These are phyloP conservation scores for Pseudococcus longispinus DNA, from an alignment of 2,888 invertebrate genomes.

Conservation along the genomic window DNA sequence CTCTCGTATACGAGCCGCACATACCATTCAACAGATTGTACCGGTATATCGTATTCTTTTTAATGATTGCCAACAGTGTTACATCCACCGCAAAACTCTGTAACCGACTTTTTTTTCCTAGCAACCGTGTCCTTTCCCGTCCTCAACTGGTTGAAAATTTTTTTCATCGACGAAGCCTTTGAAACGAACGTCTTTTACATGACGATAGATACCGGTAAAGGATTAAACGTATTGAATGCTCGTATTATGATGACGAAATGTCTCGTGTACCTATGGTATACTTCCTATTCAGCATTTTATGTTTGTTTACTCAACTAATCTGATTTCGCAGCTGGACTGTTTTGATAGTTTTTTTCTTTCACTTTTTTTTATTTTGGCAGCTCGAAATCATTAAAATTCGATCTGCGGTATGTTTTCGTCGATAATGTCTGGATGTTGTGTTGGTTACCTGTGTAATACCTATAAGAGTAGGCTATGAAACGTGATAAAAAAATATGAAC, in stretches of 20 bases:
- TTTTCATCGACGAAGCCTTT: neutral
- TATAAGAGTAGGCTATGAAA: neutral
- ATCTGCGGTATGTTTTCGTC: slow-evolving; percentile 4
- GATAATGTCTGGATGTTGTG: neutral
- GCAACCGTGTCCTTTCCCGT: too few relatives aligned
- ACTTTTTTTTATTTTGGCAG: neutral
- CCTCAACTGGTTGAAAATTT: slow-evolving; percentile 14
- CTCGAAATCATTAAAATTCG: slow-evolving; percentile 12
- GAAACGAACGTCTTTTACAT: slow-evolving; percentile 1
- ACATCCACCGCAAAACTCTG: slow-evolving; percentile 26
- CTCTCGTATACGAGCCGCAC: neutral
- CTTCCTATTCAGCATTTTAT: slow-evolving; percentile 18
- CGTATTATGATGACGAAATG: too few relatives aligned
- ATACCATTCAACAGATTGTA: slow-evolving; percentile 24
- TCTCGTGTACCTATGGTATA: neutral
- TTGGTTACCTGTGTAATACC: neutral
- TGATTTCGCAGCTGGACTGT: slow-evolving; percentile 32
- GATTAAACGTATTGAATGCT: neutral
- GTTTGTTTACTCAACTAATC: slow-evolving; percentile 37
- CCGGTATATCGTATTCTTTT: slow-evolving; percentile 15
- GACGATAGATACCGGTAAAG: slow-evolving; percentile 6
- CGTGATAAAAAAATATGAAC: slow-evolving; percentile 26
- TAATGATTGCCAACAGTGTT: slow-evolving; percentile 25
- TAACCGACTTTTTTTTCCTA: slow-evolving; percentile 27
- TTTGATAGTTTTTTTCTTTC: neutral